Percentiles rank a stretch among this genome's conserved stretches.
Conservation (phyloP, 1,140 invertebrate species). For the Chionoecetes opilio region DNA sequence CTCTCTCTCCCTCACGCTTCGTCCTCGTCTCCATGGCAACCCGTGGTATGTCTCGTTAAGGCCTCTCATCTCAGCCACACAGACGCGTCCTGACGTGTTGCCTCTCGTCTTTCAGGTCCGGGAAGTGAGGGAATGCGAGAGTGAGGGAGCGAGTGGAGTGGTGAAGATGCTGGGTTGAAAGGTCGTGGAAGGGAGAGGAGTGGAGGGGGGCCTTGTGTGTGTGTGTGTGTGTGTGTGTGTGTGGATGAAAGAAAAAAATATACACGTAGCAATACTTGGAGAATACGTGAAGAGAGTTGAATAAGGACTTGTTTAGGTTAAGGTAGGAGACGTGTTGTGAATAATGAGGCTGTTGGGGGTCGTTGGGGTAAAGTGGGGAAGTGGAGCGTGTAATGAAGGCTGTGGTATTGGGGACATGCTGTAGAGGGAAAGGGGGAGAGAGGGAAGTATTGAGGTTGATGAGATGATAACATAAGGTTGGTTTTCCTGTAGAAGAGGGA, state of each 20-base stretch:
- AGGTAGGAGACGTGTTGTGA: slow-evolving; percentile 5
- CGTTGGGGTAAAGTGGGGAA: background rate
- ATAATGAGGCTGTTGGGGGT: background rate
- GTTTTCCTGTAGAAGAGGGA: too few relatives aligned
- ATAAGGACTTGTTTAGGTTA: background rate
- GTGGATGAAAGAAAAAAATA: too few relatives aligned
- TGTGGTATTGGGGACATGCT: too few relatives aligned
- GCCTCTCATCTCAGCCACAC: background rate
- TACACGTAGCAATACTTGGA: background rate
- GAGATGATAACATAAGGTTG: too few relatives aligned
- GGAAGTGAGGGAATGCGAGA: slow-evolving; percentile 30
- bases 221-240: too few relatives aligned
- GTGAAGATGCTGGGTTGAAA: background rate
- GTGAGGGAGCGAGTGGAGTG: background rate
- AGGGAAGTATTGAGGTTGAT: too few relatives aligned
- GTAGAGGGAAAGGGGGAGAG: background rate
- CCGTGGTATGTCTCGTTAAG: background rate
- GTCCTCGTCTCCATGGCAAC: background rate
- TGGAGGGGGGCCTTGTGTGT: background rate
- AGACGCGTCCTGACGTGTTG: background rate
- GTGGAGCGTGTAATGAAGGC: background rate
- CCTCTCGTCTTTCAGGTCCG: background rate
- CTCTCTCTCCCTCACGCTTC: background rate
- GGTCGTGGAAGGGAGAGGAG: too few relatives aligned
- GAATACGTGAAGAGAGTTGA: background rate